Percentiles rank a stretch among this genome's conserved stretches.
Evolutionary conservation across 2,888 invertebrate species (phyloP).

Genomic region (Psococerastis gibbosa): DNA sequence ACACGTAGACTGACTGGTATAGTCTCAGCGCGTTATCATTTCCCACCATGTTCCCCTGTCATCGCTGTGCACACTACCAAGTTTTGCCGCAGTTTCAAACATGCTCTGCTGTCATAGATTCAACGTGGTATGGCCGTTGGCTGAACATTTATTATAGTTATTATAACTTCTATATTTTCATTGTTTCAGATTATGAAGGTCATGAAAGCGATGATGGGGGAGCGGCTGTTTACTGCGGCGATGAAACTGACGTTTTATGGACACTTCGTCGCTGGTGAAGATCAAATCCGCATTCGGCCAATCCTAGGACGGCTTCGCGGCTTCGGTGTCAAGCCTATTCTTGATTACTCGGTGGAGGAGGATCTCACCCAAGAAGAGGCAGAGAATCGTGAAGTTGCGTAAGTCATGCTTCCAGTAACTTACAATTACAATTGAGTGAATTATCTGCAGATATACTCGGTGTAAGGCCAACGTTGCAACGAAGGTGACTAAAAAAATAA

Average conservation of each 20-base stretch:
- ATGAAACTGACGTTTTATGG: slow-evolving; percentile 97
- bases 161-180: too few relatives aligned
- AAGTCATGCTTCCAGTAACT: slow-evolving; percentile 25
- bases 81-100: too few relatives aligned
- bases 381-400: slow-evolving; percentile 86
- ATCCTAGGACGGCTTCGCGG: slow-evolving; percentile 67
- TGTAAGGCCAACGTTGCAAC: too few relatives aligned
- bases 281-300: slow-evolving; percentile 70
- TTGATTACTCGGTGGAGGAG: slow-evolving; percentile 97
- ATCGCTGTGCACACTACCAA: too few relatives aligned
- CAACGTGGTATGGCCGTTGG: too few relatives aligned
- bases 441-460: too few relatives aligned
- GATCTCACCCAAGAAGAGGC: slow-evolving; percentile 88
- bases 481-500: too few relatives aligned
- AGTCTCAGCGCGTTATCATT: too few relatives aligned
- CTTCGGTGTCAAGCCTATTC: slow-evolving; percentile 96
- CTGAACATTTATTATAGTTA: too few relatives aligned
- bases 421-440: slow-evolving; percentile 1
- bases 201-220: slow-evolving; percentile 54
- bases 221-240: slow-evolving; percentile 54
- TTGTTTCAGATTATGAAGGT: slow-evolving; percentile 64
- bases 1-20: too few relatives aligned
- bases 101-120: too few relatives aligned
- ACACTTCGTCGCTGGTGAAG: slow-evolving; percentile 97
- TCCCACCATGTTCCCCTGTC: too few relatives aligned